Conservation (phyloP, 2,797 vertebrate genomes). For the Cyclura pinguis region DNA sequence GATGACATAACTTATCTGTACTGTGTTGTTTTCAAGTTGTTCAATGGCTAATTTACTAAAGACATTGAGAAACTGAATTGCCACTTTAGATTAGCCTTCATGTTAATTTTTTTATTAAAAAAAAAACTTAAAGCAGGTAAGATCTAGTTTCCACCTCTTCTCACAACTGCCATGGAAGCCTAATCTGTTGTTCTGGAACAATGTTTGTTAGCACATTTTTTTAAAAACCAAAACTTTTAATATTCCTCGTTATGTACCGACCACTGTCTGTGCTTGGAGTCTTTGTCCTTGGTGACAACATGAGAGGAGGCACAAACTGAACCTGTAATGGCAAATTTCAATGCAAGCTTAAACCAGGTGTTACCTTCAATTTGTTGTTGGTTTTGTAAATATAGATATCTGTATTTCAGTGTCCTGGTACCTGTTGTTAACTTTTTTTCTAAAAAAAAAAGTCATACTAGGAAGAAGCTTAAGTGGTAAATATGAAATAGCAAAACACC, state of each 20-base stretch:
- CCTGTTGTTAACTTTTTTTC: conserved; percentile 59
- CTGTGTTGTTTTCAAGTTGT: conserved; percentile 11
- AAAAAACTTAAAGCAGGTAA: not conserved
- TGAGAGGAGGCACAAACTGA: conserved; percentile 64
- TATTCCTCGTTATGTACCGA: conserved; percentile 61
- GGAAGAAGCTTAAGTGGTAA: conserved; percentile 52
- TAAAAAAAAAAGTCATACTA: conserved; percentile 42
- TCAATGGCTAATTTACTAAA: not conserved
- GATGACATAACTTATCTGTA: not conserved
- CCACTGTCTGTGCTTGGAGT: conserved; percentile 62
- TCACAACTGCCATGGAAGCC: conserved; percentile 37
- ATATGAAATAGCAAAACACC: conserved; percentile 61
- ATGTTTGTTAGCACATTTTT: conserved; percentile 60
- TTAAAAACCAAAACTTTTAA: conserved; percentile 52
- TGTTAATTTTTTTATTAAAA: conserved; percentile 5
- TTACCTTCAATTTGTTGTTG: conserved; percentile 70
- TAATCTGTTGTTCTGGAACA: conserved; percentile 45
- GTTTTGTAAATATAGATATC: conserved; percentile 66
- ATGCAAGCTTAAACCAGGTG: conserved; percentile 72
- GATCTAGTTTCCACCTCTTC: conserved; percentile 22
- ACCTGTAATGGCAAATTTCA: conserved; percentile 71
- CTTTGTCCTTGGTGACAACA: conserved; percentile 44
- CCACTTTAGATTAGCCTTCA: conserved; percentile 7
- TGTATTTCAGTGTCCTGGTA: conserved; percentile 59
- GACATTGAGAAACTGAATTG: conserved; percentile 15